Conservation (phyloP, 1,140 invertebrate genomes). For the Paraescarpia echinospica region DNA sequence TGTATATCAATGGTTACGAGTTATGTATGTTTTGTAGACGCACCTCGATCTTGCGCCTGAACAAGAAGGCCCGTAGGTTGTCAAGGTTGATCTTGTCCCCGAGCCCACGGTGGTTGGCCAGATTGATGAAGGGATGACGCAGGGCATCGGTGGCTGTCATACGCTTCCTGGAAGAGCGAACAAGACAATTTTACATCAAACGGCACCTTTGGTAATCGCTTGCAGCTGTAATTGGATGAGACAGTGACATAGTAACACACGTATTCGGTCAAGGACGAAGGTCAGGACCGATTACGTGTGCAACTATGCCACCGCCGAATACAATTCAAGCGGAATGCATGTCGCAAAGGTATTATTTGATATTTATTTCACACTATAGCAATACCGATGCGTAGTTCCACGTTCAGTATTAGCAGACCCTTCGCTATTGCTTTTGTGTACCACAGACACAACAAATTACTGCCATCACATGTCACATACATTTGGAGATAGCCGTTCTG, state of each 20-base stretch:
- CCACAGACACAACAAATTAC: background rate
- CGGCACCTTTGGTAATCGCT: background rate
- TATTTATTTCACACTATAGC: no score
- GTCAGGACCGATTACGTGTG: no score
- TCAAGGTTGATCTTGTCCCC: conserved; percentile 39
- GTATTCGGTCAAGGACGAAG: no score
- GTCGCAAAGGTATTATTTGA: no score
- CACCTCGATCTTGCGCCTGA: conserved; percentile 53
- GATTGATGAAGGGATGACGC: conserved; percentile 58
- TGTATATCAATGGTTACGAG: no score
- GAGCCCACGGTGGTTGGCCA: conserved; percentile 42
- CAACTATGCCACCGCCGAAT: no score
- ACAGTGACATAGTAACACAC: no score
- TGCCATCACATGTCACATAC: background rate
- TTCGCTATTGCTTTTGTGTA: background rate
- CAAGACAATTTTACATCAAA: background rate
- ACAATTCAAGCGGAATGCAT: no score
- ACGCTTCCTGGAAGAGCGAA: conserved; percentile 46
- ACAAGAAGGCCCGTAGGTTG: conserved; percentile 53
- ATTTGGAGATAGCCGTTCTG: background rate
- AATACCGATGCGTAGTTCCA: background rate
- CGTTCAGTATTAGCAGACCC: background rate
- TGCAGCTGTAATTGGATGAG: background rate
- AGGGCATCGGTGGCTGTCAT: conserved; percentile 55
- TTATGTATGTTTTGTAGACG: conserved; percentile 23